A percentile compares a stretch with the other conserved stretches of the same genome.
Conservation (phyloP, 2,797 vertebrate genomes). For the Rhinophrynus dorsalis region DNA sequence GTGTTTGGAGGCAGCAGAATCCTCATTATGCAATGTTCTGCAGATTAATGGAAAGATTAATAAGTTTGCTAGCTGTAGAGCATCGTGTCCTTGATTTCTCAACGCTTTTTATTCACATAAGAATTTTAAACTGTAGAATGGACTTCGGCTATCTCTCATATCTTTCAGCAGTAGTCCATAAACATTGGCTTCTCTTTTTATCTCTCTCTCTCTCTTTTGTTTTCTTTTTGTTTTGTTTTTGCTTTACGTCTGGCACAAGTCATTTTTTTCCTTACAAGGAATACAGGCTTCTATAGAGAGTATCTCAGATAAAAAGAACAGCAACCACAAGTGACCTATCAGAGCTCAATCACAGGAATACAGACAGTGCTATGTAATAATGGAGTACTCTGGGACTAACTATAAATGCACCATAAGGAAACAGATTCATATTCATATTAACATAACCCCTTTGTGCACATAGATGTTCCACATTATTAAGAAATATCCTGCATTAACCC, state of each 20-base stretch:
- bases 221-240: no score
- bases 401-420: no score
- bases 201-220: not conserved
- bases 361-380: no score
- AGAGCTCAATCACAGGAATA: conserved; percentile 30
- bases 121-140: conserved; percentile 4
- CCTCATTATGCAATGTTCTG: conserved; percentile 41
- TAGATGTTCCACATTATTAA: no score
- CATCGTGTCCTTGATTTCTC: not conserved
- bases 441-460: no score
- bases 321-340: conserved; percentile 25
- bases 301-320: not conserved
- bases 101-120: conserved; percentile 36
- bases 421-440: no score
- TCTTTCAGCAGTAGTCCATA: conserved; percentile 21
- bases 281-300: conserved; percentile 17
- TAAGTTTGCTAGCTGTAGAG: conserved; percentile 2
- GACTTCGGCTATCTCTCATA: conserved; percentile 17
- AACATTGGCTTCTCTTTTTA: conserved; percentile 21
- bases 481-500: no score
- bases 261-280: conserved; percentile 30
- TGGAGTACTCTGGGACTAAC: no score
- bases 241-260: conserved; percentile 17
- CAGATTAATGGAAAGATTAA: conserved; percentile 45
- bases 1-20: not conserved